Percentiles rank a stretch among this genome's conserved stretches.
These are phyloP conservation scores for Cheilosia vulpina DNA, from an alignment of 2,888 invertebrate genomes.

Conservation along the genomic window DNA sequence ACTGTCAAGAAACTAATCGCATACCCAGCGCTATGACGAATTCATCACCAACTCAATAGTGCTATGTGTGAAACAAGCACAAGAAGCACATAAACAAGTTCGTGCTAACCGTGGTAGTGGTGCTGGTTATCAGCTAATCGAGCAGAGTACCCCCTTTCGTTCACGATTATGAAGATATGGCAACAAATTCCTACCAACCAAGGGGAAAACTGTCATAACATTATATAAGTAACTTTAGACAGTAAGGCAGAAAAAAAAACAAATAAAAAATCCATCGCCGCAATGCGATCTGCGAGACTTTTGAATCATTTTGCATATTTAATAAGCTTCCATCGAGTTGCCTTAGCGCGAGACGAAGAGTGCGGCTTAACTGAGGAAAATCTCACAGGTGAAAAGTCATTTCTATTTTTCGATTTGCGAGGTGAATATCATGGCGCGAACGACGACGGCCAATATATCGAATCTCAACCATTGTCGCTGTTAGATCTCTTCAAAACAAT, in stretches of 20 bases:
- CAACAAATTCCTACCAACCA: constrained; percentile 10
- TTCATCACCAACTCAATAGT: not conserved
- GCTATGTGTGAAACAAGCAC: constrained; percentile 4
- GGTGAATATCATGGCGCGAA: constrained; percentile 2
- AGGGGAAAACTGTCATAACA: constrained; percentile 18
- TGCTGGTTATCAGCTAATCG: constrained; percentile 56
- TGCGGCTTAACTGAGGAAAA: constrained; percentile 27
- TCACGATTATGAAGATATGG: constrained; percentile 27
- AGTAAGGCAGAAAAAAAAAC: not conserved
- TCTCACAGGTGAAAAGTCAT: constrained; percentile 66
- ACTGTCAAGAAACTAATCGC: not conserved
- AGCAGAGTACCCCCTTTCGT: constrained; percentile 13
- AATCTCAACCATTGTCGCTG: not conserved
- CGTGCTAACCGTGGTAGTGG: constrained; percentile 9
- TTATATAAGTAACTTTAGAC: constrained; percentile 50
- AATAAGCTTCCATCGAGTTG: constrained; percentile 15
- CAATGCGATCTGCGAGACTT: not conserved
- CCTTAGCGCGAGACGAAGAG: not conserved
- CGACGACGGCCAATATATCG: constrained; percentile 15
- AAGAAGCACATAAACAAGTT: constrained; percentile 16
- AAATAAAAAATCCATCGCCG: constrained; percentile 4
- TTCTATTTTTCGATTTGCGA: constrained; percentile 59
- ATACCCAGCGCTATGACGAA: constrained; percentile 4
- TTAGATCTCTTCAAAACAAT: constrained; percentile 10
- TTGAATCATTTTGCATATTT: constrained; percentile 21